Percentiles rank a stretch among this genome's conserved stretches.
Evolutionary conservation across 2,797 vertebrate species (phyloP).

Genomic region (Dicrostonyx torquatus): DNA sequence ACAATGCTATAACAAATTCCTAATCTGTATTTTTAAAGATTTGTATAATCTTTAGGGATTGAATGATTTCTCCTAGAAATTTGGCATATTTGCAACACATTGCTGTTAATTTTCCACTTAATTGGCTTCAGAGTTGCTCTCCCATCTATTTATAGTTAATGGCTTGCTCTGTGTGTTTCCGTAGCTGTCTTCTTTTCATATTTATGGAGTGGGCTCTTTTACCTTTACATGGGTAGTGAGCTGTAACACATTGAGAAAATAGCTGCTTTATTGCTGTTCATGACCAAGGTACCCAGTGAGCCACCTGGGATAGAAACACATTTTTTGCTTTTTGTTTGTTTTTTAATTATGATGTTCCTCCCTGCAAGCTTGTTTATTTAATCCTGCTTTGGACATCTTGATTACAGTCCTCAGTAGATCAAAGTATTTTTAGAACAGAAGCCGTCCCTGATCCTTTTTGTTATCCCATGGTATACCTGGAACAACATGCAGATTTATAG

Average conservation of each 20-base stretch:
- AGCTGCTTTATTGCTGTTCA: background rate
- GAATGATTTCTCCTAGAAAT: constrained; percentile 31
- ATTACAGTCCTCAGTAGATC: background rate
- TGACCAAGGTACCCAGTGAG: background rate
- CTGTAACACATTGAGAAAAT: background rate
- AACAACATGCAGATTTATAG: background rate
- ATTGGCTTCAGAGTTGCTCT: constrained; percentile 18
- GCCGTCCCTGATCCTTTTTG: background rate
- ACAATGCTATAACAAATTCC: constrained; percentile 19
- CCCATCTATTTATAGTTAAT: constrained; percentile 28
- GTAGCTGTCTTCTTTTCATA: background rate
- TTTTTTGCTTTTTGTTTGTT: background rate
- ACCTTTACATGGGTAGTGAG: background rate
- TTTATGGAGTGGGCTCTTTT: background rate
- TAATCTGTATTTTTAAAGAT: background rate
- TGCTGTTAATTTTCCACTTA: constrained; percentile 52
- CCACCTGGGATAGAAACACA: background rate
- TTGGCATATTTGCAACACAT: constrained; percentile 38
- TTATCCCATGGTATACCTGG: background rate
- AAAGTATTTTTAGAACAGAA: constrained; percentile 36
- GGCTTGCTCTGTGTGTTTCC: background rate
- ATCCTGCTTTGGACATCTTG: background rate
- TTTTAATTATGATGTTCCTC: background rate
- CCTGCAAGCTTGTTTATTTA: background rate
- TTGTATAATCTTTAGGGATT: background rate